phyloP scores from a whole-genome alignment of 2,113 vertebrate species.

The Trogon surrucura region DNA sequence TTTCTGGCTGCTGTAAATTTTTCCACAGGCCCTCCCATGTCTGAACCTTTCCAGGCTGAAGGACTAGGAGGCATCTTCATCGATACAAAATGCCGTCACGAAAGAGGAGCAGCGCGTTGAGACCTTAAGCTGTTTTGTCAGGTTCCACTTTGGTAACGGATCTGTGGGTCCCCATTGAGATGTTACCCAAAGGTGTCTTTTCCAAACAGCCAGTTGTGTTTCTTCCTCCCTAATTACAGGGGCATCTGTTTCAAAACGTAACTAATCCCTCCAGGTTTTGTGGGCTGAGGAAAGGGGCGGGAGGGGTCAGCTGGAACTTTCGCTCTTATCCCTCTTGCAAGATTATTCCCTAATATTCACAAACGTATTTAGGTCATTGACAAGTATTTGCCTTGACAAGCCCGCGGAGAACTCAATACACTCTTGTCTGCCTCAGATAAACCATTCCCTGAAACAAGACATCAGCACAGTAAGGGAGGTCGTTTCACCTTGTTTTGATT shows the following conservation, averaged over 20 bases:
- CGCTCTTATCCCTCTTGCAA: not conserved
- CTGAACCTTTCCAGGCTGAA: not conserved
- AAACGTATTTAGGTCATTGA: constrained; percentile 19
- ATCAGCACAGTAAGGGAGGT: not conserved
- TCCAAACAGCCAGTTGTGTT: not conserved
- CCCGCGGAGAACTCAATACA: not conserved
- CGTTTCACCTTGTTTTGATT: not conserved
- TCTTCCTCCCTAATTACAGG: constrained; percentile 31
- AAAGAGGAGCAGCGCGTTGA: not conserved
- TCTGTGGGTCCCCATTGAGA: not conserved
- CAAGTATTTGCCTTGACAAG: constrained; percentile 49
- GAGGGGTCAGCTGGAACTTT: constrained; percentile 11
- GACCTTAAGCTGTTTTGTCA: constrained; percentile 5
- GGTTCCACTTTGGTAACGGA: not conserved
- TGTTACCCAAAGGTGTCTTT: constrained; percentile 44
- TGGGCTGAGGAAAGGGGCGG: not conserved
- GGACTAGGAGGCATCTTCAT: not conserved
- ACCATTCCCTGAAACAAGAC: not conserved
- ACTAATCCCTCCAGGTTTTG: constrained; percentile 29
- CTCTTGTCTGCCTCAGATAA: not conserved
- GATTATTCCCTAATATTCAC: constrained; percentile 45
- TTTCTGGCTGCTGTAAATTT: constrained; percentile 41
- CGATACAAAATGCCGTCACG: not conserved
- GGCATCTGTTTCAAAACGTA: constrained; percentile 41
- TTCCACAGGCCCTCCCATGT: constrained; percentile 15